phyloP scores from a whole-genome alignment of 2,113 vertebrate species.

The Martes martes region DNA sequence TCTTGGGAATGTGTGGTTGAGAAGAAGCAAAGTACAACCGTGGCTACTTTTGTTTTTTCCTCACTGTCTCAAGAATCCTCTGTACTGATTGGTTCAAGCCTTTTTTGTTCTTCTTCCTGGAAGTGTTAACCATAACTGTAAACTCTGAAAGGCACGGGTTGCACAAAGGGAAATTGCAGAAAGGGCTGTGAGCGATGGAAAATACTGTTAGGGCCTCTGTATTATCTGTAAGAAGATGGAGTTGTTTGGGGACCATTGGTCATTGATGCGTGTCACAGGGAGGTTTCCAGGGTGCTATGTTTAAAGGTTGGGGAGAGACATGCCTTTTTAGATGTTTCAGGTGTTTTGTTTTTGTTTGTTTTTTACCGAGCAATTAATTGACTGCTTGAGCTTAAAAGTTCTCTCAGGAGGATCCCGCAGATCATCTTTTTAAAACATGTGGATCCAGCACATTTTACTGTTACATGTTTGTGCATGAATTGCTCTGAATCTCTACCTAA shows the following conservation, averaged over 20 bases:
- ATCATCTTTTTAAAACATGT: background rate
- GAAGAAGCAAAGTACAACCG: background rate
- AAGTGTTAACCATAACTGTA: background rate
- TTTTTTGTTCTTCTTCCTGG: background rate
- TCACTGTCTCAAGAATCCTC: background rate
- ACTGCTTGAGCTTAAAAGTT: background rate
- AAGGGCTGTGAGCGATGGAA: background rate
- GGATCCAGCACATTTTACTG: background rate
- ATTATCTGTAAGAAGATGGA: background rate
- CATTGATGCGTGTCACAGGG: background rate
- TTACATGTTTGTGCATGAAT: background rate
- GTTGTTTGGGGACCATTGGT: constrained; percentile 18
- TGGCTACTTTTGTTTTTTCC: background rate
- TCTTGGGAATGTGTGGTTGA: background rate
- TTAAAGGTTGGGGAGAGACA: background rate
- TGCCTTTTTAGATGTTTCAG: background rate
- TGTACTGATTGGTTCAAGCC: background rate
- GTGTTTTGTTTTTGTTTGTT: background rate
- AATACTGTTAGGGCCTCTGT: background rate
- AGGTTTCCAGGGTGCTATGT: background rate
- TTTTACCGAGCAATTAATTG: background rate
- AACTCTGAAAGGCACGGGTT: background rate
- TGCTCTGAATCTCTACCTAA: background rate
- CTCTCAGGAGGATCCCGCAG: background rate
- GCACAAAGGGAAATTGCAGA: background rate